Evolutionary conservation across 2,888 invertebrate species (phyloP).

Genomic region (Loripinus fragilis): DNA sequence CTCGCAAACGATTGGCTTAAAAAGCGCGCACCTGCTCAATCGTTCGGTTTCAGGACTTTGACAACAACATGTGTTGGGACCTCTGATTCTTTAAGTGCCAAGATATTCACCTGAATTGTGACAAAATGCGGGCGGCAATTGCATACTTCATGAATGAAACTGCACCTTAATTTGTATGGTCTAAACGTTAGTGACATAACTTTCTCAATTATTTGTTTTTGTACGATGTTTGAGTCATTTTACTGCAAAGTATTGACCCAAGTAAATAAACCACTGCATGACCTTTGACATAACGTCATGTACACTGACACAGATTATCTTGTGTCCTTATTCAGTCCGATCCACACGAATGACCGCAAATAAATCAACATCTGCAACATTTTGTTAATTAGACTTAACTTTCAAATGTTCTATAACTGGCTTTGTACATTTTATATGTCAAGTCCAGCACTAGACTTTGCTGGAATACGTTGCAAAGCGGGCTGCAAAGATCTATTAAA

Average conservation of each 20-base stretch:
- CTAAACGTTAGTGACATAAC: not conserved
- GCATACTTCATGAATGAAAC: conserved; percentile 1
- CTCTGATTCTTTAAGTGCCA: not conserved
- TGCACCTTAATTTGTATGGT: not conserved
- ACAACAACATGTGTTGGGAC: conserved; percentile 18
- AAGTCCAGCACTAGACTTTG: too few species aligned
- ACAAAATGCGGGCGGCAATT: not conserved
- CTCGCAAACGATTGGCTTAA: conserved; percentile 29
- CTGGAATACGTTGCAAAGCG: too few species aligned
- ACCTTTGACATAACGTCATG: conserved; percentile 21
- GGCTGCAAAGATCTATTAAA: too few species aligned
- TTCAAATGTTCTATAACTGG: too few species aligned
- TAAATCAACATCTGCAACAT: not conserved
- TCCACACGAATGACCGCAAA: not conserved
- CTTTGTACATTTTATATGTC: too few species aligned
- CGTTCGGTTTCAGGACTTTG: conserved; percentile 4
- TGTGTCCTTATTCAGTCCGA: not conserved
- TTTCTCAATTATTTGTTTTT: not conserved
- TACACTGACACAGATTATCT: conserved; percentile 15
- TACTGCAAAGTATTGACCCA: not conserved
- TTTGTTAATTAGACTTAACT: too few species aligned
- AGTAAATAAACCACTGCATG: conserved; percentile 16
- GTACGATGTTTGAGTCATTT: not conserved
- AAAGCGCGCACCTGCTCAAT: conserved; percentile 26
- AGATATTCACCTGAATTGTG: not conserved